A percentile compares a stretch with the other conserved stretches of the same genome.
Evolutionary conservation across 37 sponge, comb jelly and placozoan genomes (phyloP).

Genomic region (Ianthella basta): DNA sequence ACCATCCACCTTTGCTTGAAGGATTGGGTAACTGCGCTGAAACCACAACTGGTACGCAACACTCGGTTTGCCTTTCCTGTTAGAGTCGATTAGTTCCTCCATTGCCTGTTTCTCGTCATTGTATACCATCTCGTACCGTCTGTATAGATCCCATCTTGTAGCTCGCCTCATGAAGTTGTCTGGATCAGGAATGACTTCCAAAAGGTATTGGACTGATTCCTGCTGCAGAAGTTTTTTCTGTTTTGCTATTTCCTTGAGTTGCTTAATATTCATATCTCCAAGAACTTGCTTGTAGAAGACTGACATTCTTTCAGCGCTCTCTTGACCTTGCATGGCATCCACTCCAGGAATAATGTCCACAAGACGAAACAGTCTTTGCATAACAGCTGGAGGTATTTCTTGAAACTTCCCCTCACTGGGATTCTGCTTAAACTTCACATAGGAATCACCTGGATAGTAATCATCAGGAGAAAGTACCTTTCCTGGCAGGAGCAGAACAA

Average conservation of each 20-base stretch:
- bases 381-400: conserved; percentile 54
- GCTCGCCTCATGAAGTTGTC: conserved; percentile 2
- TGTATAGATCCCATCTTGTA: conserved; percentile 25
- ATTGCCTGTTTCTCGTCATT: background rate
- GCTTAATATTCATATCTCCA: conserved; percentile 27
- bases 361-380: conserved; percentile 65
- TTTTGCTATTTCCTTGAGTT: conserved; percentile 13
- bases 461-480: conserved; percentile 63
- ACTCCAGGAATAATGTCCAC: conserved; percentile 54
- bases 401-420: background rate
- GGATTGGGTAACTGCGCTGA: background rate
- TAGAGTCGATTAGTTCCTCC: conserved; percentile 8
- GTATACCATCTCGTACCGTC: conserved; percentile 13
- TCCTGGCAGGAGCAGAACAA: conserved; percentile 55
- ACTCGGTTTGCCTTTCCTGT: background rate
- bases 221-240: background rate
- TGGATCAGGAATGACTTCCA: conserved; percentile 35
- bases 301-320: conserved; percentile 62
- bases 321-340: conserved; percentile 38
- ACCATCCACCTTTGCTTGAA: conserved; percentile 26
- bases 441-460: conserved; percentile 63
- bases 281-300: conserved; percentile 37
- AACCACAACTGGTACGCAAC: conserved; percentile 30
- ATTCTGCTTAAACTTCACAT: conserved; percentile 20
- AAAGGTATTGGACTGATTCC: conserved; percentile 26